Evolutionary conservation across 2,797 vertebrate genomes (phyloP), one percentile per base, ranked within the genome.

Genomic region (Chelmon rostratus): DNA sequence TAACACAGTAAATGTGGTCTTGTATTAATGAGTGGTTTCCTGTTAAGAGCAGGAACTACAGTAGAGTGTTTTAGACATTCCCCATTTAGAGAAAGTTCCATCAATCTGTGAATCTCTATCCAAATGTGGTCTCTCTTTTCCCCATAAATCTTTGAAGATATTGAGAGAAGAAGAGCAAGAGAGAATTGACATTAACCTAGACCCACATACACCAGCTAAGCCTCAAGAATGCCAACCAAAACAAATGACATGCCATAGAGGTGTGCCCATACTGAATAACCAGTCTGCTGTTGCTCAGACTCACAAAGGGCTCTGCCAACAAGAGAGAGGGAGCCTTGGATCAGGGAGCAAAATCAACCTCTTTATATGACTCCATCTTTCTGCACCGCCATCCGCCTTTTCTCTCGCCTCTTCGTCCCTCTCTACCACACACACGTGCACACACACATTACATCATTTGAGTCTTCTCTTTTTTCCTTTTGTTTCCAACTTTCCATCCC

Each of bases 401-500:
- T 72, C 79, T 57, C 62, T 81, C 68, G 8, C 31, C 28, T 81
- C 35, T 37, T 23, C 57, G 19, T 35, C 58, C 58, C 42, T 21
- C n/a, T 81, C 76, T 77, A 12, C 57, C 62, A 52, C 31, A 18
- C 73, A 44, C 81, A 67, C 61, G 58, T 70, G 59, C 46, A 37
- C 50, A 69, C 46, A 63, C 64, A 66, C 65, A 76, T 87, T 75
- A 82, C 77, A 76, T 86, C 82, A 88, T 50, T 35, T 52, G 38
- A 44, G 66, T 75, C 46, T 68, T 80, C 53, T 73, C 59, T 16
- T 69, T 59, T 70, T 68, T 63, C 21, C 56, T 46, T 79, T 74
- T 81, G 77, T 83, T 86, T 40, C 49, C 23, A 59, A 31, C 65
- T 86, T 85, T 91, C 82, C 72, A 52, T 85, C 76, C 40, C 65